phyloP scores from a whole-genome alignment of 2,888 invertebrate genomes.

The Meloe dianella region DNA sequence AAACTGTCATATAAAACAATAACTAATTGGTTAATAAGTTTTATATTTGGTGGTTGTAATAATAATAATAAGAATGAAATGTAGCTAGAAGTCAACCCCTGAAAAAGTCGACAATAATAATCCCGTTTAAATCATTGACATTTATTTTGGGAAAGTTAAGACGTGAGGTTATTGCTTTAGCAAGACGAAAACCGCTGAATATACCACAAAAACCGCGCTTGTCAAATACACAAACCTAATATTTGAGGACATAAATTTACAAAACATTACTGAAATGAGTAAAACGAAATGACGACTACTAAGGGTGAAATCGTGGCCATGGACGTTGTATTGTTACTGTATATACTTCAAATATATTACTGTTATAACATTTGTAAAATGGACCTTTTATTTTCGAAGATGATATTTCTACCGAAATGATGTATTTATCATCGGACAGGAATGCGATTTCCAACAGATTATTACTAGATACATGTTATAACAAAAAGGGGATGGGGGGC shows the following conservation, averaged over 20 bases:
- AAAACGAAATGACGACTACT: constrained; percentile 52
- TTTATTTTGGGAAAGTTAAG: constrained; percentile 54
- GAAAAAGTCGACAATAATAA: constrained; percentile 42
- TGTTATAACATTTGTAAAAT: constrained; percentile 61
- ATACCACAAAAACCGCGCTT: constrained; percentile 50
- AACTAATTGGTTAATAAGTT: constrained; percentile 20
- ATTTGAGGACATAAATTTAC: constrained; percentile 65
- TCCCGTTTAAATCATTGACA: constrained; percentile 56
- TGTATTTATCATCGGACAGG: constrained; percentile 59
- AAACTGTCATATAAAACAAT: constrained; percentile 5
- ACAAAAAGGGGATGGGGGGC: constrained; percentile 27
- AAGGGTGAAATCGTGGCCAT: constrained; percentile 17
- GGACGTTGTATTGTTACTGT: constrained; percentile 41
- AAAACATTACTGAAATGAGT: constrained; percentile 62
- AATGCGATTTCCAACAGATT: constrained; percentile 53
- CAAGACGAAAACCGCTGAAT: constrained; percentile 50
- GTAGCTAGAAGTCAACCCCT: constrained; percentile 25
- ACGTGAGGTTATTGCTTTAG: constrained; percentile 50
- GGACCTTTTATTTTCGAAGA: constrained; percentile 59
- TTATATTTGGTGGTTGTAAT: constrained; percentile 20
- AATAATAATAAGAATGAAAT: constrained; percentile 24
- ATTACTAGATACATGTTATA: constrained; percentile 45
- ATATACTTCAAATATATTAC: constrained; percentile 61
- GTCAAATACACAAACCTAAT: constrained; percentile 60
- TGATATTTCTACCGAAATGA: constrained; percentile 55